phyloP scores from a whole-genome alignment of 2,888 invertebrate species.

The Noctua janthina region DNA sequence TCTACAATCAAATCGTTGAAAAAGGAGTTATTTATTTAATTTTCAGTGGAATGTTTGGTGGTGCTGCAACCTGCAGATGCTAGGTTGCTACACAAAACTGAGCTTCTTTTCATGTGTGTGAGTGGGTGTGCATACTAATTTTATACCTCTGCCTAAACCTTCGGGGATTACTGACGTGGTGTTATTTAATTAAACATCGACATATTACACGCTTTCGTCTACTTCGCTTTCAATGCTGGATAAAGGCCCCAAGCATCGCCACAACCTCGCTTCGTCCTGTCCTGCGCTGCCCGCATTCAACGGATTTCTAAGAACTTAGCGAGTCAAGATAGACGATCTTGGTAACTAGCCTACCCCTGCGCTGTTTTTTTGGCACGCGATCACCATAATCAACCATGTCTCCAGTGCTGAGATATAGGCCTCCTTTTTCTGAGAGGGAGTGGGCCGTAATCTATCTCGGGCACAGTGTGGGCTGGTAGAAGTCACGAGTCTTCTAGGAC shows the following conservation, averaged over 20 bases:
- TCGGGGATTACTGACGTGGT: too few species aligned
- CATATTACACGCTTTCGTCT: too few species aligned
- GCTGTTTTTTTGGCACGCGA: background rate
- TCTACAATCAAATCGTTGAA: slow-evolving; percentile 83
- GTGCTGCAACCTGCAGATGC: background rate
- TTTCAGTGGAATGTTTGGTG: background rate
- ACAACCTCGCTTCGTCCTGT: background rate
- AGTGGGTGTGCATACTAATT: too few species aligned
- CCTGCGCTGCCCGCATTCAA: background rate
- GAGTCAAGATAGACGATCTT: background rate
- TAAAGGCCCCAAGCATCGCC: background rate
- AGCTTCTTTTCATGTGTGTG: too few species aligned
- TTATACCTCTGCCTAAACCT: too few species aligned
- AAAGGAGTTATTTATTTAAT: background rate
- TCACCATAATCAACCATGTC: background rate
- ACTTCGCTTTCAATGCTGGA: too few species aligned
- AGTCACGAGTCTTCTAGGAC: background rate
- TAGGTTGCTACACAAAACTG: too few species aligned
- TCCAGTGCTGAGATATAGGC: fast-evolving
- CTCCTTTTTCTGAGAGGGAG: background rate
- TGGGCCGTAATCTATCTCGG: background rate
- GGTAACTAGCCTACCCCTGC: background rate
- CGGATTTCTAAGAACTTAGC: background rate
- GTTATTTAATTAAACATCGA: too few species aligned
- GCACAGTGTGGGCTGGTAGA: too few species aligned